Base-by-base conservation (phyloP, 1,140 invertebrate species). In the Thaumatotibia leucotreta region DNA sequence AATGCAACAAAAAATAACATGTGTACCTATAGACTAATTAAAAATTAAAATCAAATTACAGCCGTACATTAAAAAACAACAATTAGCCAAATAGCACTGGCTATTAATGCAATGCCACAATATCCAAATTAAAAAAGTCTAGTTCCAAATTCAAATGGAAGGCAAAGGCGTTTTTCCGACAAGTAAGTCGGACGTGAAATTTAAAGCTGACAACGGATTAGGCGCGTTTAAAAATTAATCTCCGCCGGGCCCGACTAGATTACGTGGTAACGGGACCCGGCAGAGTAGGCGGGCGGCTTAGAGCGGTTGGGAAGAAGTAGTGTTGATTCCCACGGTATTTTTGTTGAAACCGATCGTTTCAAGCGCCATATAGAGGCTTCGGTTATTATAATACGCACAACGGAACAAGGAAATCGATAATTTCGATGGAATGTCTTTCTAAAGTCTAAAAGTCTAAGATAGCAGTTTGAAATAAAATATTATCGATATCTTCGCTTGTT, bases 171-270 rank as follows among this genome's bases (percentile, higher is more conserved):
- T 58, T 58, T 58, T 58, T 31, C 52, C 52, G 14, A 58, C 52
- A 58, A 58, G 52, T 58, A 27, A 27, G 23, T 31, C 52, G 52
- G 52, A 58, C 52, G 52, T 58, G 52, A 58, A 58, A 58, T 58
- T 58, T 29, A 58, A 58, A 58, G 52, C 52, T 29, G 52, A 58
- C 52, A 58, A 14, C 52, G 27, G 52, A 58, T 58, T 58, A 58
- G 52, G 52, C 24, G 52, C 52, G 52, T 58, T 54, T 58, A 58
- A 58, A 58, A 58, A 58, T 58, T 58, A 58, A 58, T 58, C 52
- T 58, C 52, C 52, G 23, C 27, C 23, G 52, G 23, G 27, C 24
- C 24, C 52, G 52, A 58, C 24, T 58, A n/a, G 24, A 58, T 58
- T 58, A 58, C 52, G 52, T 14, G 52, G 50, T 58, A 58, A 58